These are phyloP conservation scores for Simalia tracyae DNA, from an alignment of 2,797 vertebrate species.

Conservation along the genomic window DNA sequence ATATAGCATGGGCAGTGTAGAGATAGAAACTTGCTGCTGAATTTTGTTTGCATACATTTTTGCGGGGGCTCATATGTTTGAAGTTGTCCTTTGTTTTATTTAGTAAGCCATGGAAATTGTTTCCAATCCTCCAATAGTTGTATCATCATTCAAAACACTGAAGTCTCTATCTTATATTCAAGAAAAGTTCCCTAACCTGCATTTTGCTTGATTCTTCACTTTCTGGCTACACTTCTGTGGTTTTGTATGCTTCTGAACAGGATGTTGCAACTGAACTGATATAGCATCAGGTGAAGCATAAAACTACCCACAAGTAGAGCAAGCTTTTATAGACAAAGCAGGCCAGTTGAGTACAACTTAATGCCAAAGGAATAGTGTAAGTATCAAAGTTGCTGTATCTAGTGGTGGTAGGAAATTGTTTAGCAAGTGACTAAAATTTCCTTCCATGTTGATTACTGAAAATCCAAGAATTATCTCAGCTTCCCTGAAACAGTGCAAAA, in stretches of 20 bases:
- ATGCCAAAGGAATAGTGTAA: not conserved
- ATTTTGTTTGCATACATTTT: not conserved
- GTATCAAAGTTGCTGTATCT: not conserved
- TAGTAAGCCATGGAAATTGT: not conserved
- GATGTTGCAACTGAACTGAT: conserved; percentile 25
- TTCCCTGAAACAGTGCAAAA: not conserved
- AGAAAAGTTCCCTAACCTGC: not conserved
- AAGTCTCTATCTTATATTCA: not conserved
- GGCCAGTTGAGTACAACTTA: not conserved
- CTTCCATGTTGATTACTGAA: not conserved
- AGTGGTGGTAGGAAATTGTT: not conserved
- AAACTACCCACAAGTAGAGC: conserved; percentile 7
- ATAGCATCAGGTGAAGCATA: conserved; percentile 2
- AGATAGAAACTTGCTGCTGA: not conserved
- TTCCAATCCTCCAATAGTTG: not conserved
- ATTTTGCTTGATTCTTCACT: not conserved
- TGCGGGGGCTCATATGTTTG: not conserved
- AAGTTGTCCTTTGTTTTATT: not conserved
- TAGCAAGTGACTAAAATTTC: not conserved
- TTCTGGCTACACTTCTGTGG: conserved; percentile 19
- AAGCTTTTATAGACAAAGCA: not conserved
- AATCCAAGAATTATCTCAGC: not conserved
- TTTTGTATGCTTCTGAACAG: conserved; percentile 32
- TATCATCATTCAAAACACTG: not conserved
- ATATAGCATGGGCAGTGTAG: not conserved